phyloP scores from a whole-genome alignment of 2,797 vertebrate species.

The Enteromius viviparus region DNA sequence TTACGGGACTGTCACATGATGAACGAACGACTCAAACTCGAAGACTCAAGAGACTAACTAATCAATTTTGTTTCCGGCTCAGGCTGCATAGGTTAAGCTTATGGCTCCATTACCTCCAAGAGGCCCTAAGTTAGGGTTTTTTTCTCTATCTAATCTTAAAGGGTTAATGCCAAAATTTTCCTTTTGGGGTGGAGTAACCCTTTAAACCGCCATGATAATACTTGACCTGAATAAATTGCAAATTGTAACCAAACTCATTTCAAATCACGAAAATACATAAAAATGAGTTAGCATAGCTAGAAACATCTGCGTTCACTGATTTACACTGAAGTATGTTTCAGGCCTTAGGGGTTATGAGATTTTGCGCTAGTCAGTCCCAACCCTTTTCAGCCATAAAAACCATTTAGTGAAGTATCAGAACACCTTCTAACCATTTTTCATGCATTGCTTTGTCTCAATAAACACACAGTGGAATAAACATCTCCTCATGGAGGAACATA shows the following conservation, averaged over 20 bases:
- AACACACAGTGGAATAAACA: conserved; percentile 32
- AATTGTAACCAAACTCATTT: background rate
- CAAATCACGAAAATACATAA: background rate
- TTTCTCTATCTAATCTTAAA: too few relatives aligned
- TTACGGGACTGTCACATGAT: too few relatives aligned
- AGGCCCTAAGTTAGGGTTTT: too few relatives aligned
- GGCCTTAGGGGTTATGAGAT: background rate
- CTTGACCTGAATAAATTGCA: background rate
- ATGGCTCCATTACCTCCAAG: too few relatives aligned
- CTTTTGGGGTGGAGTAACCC: too few relatives aligned
- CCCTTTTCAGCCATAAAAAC: background rate
- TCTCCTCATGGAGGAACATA: conserved; percentile 16
- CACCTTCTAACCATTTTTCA: conserved; percentile 19
- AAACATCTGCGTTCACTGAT: background rate
- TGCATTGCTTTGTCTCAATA: conserved; percentile 13
- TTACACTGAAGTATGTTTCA: background rate
- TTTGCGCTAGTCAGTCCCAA: background rate
- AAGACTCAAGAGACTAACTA: too few relatives aligned
- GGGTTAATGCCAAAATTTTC: too few relatives aligned
- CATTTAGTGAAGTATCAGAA: conserved; percentile 6
- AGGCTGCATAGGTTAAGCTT: too few relatives aligned
- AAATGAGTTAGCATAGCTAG: background rate
- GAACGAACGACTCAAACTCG: too few relatives aligned
- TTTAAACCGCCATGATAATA: background rate
- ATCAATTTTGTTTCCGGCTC: too few relatives aligned